Conservation (phyloP, 2,797 vertebrate species). For the Malurus splendens region DNA sequence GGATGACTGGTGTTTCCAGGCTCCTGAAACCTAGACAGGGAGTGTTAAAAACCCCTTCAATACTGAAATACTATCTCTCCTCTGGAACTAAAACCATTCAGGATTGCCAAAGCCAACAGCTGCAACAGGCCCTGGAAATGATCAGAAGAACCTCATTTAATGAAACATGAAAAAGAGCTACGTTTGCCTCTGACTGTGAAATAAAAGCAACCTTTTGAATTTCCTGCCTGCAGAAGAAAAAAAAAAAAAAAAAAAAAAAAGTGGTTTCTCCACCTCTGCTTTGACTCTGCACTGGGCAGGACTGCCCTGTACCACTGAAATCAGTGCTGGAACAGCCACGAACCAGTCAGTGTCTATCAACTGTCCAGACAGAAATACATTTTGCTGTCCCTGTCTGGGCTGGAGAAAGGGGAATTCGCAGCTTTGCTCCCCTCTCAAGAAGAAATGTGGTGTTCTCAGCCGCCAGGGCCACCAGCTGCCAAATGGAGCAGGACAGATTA, state of each 20-base stretch:
- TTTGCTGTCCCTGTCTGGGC: accelerated
- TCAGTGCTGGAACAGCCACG: not conserved
- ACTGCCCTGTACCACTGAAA: not conserved
- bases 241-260: not conserved
- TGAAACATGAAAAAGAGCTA: not conserved
- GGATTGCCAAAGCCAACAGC: not conserved
- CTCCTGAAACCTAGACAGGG: not conserved
- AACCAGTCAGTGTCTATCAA: accelerated
- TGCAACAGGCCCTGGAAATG: not conserved
- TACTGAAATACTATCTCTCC: not conserved
- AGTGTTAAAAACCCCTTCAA: not conserved
- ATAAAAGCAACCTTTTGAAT: not conserved
- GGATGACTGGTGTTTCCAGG: not conserved
- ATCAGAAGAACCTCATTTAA: not conserved
- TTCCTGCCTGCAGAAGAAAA: not conserved
- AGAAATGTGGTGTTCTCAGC: not conserved
- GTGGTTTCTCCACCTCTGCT: not conserved
- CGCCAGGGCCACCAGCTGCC: not conserved
- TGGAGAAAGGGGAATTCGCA: not conserved
- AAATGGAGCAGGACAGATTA: not conserved
- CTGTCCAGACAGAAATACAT: accelerated
- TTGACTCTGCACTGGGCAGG: not conserved
- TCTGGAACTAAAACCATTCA: not conserved
- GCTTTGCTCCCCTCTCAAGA: not conserved
- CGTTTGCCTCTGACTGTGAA: not conserved